Evolutionary conservation across 2,888 invertebrate species (phyloP), one percentile per base, ranked within the genome.

Genomic region (Hydrotaea cyrtoneurina): DNA sequence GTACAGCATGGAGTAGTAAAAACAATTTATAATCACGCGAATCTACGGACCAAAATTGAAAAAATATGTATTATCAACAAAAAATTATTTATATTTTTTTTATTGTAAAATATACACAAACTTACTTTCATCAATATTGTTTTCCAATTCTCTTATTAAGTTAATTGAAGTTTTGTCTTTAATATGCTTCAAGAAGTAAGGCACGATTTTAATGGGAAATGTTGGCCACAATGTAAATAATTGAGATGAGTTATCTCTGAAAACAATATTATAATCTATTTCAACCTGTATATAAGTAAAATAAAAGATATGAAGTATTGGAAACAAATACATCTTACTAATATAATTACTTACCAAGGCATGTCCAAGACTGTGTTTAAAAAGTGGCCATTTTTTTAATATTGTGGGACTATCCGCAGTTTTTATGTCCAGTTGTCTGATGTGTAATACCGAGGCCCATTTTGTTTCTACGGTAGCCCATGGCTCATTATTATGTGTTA

Each of bases 361-460:
- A 69, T 77, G 77, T 11, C 77, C 77, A 77, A 77, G 55, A 17
- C 43, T 59, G 50, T 80, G 80, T 66, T 80, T 77, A n/a, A 78
- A 78, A 55, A 82, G 69, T 15, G 82, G 82, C 77, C 64, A 53
- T n/a, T 53, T 53, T 53, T 10, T 39, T 39, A 39, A 39, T 39
- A 39, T 39, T 39, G 39, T 39, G 7, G 39, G 39, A 39, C 7
- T 39, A 39, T 39, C 39, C 10, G 39, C 39, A 8, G 39, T 39
- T 39, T 39, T 39, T 39, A 39, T 39, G 10, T 39, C 39, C 39
- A 39, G 39, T 39, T 39, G 39, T 39, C 39, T 39, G 39, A 39
- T 39, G 39, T 53, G 53, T 53, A 53, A 53, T 53, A 53, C 53
- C n/a, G 53, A 17, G 53, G 53, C 19, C 53, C 53, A 53, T 53